A percentile compares a stretch with the other conserved stretches of the same genome.
These are phyloP conservation scores for Cydia fagiglandana DNA, from an alignment of 1,140 invertebrate species.

Conservation along the genomic window DNA sequence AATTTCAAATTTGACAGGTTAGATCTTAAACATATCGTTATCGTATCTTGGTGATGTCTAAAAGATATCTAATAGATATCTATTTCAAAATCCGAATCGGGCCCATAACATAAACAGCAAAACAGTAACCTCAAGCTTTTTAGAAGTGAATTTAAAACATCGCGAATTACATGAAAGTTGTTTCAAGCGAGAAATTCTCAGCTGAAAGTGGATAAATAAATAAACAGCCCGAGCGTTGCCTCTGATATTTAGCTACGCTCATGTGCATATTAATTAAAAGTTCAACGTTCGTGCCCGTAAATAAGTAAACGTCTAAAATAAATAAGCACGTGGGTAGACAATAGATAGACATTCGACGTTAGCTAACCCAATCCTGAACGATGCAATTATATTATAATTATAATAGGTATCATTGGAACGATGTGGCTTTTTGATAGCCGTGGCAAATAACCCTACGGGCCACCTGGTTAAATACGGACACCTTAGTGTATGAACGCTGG, in stretches of 20 bases:
- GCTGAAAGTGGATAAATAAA: background rate
- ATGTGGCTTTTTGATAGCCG: too few relatives aligned
- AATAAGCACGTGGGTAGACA: background rate
- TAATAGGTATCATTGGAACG: too few relatives aligned
- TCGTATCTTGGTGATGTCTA: too few relatives aligned
- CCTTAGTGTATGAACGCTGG: too few relatives aligned
- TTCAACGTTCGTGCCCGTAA: background rate
- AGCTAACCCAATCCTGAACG: too few relatives aligned
- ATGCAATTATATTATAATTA: too few relatives aligned
- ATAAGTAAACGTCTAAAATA: background rate
- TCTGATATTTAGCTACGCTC: constrained; percentile 9
- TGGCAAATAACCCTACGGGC: too few relatives aligned
- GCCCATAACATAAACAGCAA: background rate
- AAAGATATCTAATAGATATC: too few relatives aligned
- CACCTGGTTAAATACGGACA: too few relatives aligned
- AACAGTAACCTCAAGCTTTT: background rate
- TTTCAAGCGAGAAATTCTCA: constrained; percentile 1
- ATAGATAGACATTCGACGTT: background rate
- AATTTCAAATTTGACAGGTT: too few relatives aligned
- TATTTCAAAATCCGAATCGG: too few relatives aligned
- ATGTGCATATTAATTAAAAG: constrained; percentile 17
- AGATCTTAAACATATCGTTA: too few relatives aligned
- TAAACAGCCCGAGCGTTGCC: background rate
- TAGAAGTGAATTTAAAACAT: background rate
- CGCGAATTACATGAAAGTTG: background rate